These are phyloP conservation scores for Pherbina coryleti DNA, from an alignment of 2,888 invertebrate genomes.

Conservation along the genomic window DNA sequence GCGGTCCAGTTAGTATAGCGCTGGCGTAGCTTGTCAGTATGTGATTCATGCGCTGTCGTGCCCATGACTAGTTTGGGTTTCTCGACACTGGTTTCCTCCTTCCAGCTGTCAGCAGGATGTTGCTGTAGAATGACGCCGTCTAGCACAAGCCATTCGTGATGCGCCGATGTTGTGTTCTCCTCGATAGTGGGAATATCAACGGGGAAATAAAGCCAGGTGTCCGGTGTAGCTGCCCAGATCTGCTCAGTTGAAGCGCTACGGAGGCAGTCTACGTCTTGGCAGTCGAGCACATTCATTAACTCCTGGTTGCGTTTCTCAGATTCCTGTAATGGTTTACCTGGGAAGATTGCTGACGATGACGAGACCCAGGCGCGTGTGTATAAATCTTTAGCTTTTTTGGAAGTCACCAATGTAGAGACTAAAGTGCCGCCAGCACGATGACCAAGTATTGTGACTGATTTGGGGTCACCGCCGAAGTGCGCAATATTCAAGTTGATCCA, in stretches of 20 bases:
- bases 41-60: conserved; percentile 80
- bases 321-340: conserved; percentile 75
- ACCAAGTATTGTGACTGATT: conserved; percentile 84
- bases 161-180: conserved; percentile 72
- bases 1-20: conserved; percentile 78
- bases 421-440: conserved; percentile 89
- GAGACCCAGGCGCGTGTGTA: conserved; percentile 86
- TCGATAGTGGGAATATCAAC: conserved; percentile 71
- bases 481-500: conserved; percentile 88
- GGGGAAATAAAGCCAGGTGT: conserved; percentile 77
- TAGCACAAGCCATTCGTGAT: conserved; percentile 82
- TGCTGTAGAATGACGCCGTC: conserved; percentile 80
- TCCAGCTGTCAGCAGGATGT: conserved; percentile 78
- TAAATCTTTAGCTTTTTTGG: conserved; percentile 74
- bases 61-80: conserved; percentile 76
- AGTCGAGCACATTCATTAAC: conserved; percentile 74
- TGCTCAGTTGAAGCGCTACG: conserved; percentile 72
- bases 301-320: conserved; percentile 75
- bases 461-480: conserved; percentile 85
- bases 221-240: conserved; percentile 78
- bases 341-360: conserved; percentile 81
- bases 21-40: conserved; percentile 74
- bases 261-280: conserved; percentile 74
- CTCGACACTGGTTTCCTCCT: conserved; percentile 67
- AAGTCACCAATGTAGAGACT: conserved; percentile 79